These are phyloP conservation scores for Chromobotia macracanthus DNA, from an alignment of 2,797 vertebrate species.

Conservation along the genomic window DNA sequence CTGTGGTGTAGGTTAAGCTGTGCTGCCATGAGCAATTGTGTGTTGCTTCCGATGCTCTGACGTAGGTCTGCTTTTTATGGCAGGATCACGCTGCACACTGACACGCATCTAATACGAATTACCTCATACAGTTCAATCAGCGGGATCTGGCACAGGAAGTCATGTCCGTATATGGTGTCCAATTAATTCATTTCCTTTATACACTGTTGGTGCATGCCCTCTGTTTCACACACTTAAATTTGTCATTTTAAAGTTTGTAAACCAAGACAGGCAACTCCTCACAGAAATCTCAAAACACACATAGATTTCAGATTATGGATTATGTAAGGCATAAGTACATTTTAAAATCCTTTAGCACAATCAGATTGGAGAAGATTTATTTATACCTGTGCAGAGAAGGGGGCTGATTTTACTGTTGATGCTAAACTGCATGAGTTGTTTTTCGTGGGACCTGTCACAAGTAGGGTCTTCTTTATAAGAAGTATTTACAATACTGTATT, in stretches of 20 bases:
- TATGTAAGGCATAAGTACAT: slow-evolving; percentile 35
- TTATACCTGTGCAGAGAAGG: neutral
- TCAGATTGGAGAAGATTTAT: slow-evolving; percentile 23
- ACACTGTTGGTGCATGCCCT: neutral
- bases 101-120: slow-evolving; percentile 31
- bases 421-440: neutral
- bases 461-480: neutral
- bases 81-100: slow-evolving; percentile 35
- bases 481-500: neutral
- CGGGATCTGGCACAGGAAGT: slow-evolving; percentile 30
- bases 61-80: slow-evolving; percentile 55
- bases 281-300: slow-evolving; percentile 24
- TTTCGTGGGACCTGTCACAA: neutral
- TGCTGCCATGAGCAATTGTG: slow-evolving; percentile 33
- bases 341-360: slow-evolving; percentile 39
- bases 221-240: neutral
- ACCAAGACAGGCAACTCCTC: neutral
- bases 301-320: slow-evolving; percentile 33
- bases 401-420: neutral
- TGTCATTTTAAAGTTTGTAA: slow-evolving; percentile 1
- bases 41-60: slow-evolving; percentile 44
- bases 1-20: slow-evolving; percentile 39
- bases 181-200: neutral
- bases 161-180: slow-evolving; percentile 36
- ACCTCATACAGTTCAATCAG: slow-evolving; percentile 31